Evolutionary conservation across 2,797 vertebrate genomes (phyloP), one percentile per base, ranked within the genome.

Genomic region (Oophaga sylvatica): DNA sequence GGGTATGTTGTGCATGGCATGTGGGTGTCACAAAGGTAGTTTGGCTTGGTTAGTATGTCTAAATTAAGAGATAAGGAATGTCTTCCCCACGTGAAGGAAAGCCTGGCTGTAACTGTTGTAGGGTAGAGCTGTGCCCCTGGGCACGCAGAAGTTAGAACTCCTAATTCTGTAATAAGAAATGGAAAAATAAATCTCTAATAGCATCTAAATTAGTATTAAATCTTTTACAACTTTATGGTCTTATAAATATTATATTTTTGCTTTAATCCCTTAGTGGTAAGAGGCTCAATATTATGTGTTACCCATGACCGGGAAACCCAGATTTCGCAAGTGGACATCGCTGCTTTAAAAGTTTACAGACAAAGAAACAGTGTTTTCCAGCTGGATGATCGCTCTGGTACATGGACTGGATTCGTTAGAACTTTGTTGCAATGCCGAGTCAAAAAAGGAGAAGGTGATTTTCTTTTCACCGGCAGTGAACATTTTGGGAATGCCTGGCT

Each of bases 401-500:
- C 90, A 3, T 95, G 96, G 95, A 90, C 5, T 10, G 96, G 96
- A 57, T 90, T 87, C 62, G 91, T 97, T 81, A 90, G 53, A 60
- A 95, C 95, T 0, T 93, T 94, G 31, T 92, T 95, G 78, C 94
- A 89, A 81, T 97, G 96, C 83, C 90, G 90, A 5, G 94, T 95
- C 90, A 95, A 93, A 94, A 91, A 94, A 5, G 96, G 96, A 48
- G 91, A 90, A 0, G 96, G 96, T 41, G 93, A 95, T 80, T 97
- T 97, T 90, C 95, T 97, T 70, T 97, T 97, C 91, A 96, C 95
- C 0, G 96, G 96, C 57, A 93, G 92, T 2, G 95, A 96, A 81
- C 96, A 96, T 90, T 97, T 97, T 45, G 96, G 96, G 2, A 95
- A 96, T 90, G 96, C 96, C 88, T 97, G 96, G 96, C 89, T 97